These are phyloP conservation scores for Teleopsis dalmanni DNA, from an alignment of 1,140 invertebrate genomes.

Conservation along the genomic window DNA sequence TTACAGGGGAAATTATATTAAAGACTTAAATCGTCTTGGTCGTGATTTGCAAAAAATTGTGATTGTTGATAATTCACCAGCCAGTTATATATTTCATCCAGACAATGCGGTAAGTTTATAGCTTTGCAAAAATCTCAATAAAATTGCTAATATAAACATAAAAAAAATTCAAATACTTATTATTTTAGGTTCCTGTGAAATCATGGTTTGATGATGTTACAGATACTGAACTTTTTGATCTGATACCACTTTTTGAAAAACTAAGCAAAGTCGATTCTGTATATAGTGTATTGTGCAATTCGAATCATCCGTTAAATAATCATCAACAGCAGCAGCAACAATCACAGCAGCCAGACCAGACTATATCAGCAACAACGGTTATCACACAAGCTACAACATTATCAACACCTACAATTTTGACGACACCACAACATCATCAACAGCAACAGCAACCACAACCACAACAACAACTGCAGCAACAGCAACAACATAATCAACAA, in stretches of 20 bases:
- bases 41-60: conserved; percentile 93
- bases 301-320: conserved; percentile 51
- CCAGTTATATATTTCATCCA: conserved; percentile 99
- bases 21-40: conserved; percentile 96
- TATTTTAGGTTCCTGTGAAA: conserved; percentile 80
- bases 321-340: conserved; percentile 35
- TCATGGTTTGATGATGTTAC: conserved; percentile 98
- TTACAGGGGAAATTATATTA: conserved; percentile 99
- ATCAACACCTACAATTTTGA: conserved; percentile 40
- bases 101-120: conserved; percentile 91
- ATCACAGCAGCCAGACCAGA: conserved; percentile 25
- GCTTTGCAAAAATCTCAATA: neutral
- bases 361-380: conserved; percentile 42
- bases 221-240: conserved; percentile 87
- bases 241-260: conserved; percentile 94
- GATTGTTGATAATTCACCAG: conserved; percentile 99
- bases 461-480: conserved; percentile 18
- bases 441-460: conserved; percentile 15
- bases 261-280: conserved; percentile 90
- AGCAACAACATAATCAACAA: conserved; percentile 21
- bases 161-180: conserved; percentile 5
- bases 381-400: conserved; percentile 41
- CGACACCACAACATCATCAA: conserved; percentile 17
- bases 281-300: conserved; percentile 84
- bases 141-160: neutral